Evolutionary conservation across 2,113 vertebrate genomes (phyloP).

Genomic region (Abramis brama): DNA sequence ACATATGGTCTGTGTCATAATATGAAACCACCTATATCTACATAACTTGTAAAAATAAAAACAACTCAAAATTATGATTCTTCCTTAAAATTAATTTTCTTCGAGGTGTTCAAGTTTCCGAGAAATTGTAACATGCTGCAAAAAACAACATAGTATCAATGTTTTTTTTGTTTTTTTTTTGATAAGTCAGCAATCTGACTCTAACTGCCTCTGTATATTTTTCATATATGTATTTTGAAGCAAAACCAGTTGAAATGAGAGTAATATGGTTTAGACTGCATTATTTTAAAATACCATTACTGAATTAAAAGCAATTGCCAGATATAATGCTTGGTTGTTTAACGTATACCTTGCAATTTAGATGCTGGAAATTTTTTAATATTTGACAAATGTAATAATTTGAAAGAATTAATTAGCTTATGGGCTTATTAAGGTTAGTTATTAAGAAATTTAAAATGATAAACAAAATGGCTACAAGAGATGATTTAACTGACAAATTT

Average conservation of each 20-base stretch:
- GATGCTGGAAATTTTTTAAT: not conserved
- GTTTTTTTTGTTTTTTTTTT: slow-evolving; percentile 24
- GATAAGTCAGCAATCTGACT: slow-evolving; percentile 19
- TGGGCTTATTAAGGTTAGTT: slow-evolving; percentile 17
- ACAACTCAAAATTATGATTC: not conserved
- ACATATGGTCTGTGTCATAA: not conserved
- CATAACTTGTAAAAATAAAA: not conserved
- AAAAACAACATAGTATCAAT: slow-evolving; percentile 14
- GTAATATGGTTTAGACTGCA: slow-evolving; percentile 32
- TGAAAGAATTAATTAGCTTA: not conserved
- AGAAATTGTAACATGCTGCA: slow-evolving; percentile 28
- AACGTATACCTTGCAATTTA: not conserved
- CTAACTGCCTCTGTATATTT: not conserved
- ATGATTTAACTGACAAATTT: slow-evolving; percentile 37
- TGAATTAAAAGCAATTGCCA: slow-evolving; percentile 20
- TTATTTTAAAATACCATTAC: slow-evolving; percentile 27
- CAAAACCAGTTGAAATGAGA: slow-evolving; percentile 28
- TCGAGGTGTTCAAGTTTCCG: slow-evolving; percentile 8
- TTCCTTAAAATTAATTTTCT: not conserved
- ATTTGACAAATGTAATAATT: not conserved
- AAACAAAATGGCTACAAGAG: not conserved
- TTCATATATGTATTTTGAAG: slow-evolving; percentile 17
- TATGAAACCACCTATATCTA: no score
- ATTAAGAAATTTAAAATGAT: slow-evolving; percentile 7
- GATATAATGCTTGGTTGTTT: not conserved